A percentile compares a stretch with the other conserved stretches of the same genome.
Evolutionary conservation across 2,113 vertebrate genomes (phyloP).

Genomic region (Daboia siamensis): DNA sequence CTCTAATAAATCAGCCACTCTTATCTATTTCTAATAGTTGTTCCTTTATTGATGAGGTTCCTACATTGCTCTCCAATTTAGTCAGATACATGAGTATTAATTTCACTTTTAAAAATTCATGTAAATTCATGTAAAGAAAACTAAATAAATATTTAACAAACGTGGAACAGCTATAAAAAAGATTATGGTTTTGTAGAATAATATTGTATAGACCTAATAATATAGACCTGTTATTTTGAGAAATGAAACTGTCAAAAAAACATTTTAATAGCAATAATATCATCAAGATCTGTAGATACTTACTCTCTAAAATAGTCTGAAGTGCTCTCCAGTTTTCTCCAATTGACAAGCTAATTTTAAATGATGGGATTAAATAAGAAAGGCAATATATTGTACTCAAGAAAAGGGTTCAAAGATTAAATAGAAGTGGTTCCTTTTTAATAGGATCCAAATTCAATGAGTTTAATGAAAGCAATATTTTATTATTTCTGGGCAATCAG

Average conservation of each 20-base stretch:
- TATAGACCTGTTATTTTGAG: conserved; percentile 30
- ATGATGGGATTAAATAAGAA: conserved; percentile 32
- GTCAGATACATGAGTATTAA: conserved; percentile 55
- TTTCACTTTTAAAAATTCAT: conserved; percentile 42
- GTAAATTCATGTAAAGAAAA: conserved; percentile 41
- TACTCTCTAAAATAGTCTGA: conserved; percentile 28
- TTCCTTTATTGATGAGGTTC: conserved; percentile 59
- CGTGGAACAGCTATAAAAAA: background rate
- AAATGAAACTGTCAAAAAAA: conserved; percentile 22
- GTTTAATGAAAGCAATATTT: background rate
- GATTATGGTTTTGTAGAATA: conserved; percentile 14
- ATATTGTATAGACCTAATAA: background rate
- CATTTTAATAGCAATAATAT: conserved; percentile 29
- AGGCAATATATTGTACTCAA: conserved; percentile 14
- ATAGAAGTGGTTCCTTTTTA: background rate
- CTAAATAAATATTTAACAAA: conserved; percentile 20
- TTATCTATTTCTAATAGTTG: conserved; percentile 36
- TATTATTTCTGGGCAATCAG: background rate
- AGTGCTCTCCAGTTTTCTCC: conserved; percentile 29
- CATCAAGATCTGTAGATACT: conserved; percentile 35
- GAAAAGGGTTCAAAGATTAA: conserved; percentile 34
- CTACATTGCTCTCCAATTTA: conserved; percentile 59
- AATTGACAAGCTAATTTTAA: conserved; percentile 47
- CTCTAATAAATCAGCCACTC: conserved; percentile 55
- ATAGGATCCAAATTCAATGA: background rate